Percentiles rank a stretch among this genome's conserved stretches.
Conservation (phyloP, 2,113 vertebrate species). For the Ascaphus truei region DNA sequence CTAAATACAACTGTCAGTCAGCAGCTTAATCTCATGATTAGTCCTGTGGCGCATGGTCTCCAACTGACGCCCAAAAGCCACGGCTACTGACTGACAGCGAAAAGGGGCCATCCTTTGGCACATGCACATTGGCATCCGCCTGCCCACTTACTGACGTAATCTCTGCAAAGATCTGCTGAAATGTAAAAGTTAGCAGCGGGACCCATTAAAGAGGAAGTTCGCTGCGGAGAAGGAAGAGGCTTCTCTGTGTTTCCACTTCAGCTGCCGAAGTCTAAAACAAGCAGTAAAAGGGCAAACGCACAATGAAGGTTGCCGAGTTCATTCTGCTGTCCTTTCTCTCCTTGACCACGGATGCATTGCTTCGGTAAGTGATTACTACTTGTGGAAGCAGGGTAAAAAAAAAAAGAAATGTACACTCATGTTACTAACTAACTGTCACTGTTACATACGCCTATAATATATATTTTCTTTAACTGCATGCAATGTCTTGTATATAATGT, state of each 20-base stretch:
- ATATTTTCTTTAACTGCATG: no score
- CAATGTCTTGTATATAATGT: no score
- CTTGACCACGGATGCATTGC: background rate
- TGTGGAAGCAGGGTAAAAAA: no score
- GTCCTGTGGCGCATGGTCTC: background rate
- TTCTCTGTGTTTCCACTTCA: background rate
- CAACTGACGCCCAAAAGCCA: background rate
- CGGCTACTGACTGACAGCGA: background rate
- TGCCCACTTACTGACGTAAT: background rate
- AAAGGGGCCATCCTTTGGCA: background rate
- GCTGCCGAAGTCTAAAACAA: background rate
- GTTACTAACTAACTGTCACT: no score
- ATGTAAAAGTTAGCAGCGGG: background rate
- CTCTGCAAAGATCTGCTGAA: background rate
- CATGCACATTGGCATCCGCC: background rate
- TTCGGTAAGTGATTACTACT: constrained; percentile 29
- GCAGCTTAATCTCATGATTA: constrained; percentile 8
- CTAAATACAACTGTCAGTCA: background rate
- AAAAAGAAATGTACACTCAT: no score
- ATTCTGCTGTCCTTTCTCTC: background rate
- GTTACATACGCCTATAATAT: no score
- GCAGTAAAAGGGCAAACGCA: background rate
- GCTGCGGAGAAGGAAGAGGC: background rate
- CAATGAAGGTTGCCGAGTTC: background rate
- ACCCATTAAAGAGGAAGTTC: constrained; percentile 3